Evolutionary conservation across 2,888 invertebrate species (phyloP).

Genomic region (Pollenia labialis): DNA sequence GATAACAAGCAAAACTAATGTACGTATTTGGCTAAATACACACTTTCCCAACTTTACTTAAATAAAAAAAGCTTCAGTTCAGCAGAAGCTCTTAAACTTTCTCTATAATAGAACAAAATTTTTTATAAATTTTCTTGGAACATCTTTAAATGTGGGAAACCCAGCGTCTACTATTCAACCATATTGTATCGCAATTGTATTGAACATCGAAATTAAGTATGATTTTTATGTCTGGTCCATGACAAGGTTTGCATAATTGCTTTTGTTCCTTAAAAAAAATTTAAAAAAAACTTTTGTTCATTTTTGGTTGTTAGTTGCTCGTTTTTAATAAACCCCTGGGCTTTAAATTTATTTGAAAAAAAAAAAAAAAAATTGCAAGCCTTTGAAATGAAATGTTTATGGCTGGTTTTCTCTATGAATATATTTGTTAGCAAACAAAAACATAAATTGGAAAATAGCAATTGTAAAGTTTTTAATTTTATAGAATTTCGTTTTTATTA

Average conservation of each 20-base stretch:
- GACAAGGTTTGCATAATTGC: slow-evolving; percentile 71
- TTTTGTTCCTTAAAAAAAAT: slow-evolving; percentile 35
- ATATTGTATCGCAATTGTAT: slow-evolving; percentile 43
- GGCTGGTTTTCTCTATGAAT: neutral
- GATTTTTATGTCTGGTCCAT: slow-evolving; percentile 67
- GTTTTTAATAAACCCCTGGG: slow-evolving; percentile 62
- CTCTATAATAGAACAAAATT: neutral
- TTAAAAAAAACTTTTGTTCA: neutral
- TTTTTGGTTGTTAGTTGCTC: slow-evolving; percentile 1
- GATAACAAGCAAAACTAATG: slow-evolving; percentile 36
- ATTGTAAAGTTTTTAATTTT: slow-evolving; percentile 44
- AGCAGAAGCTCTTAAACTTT: neutral
- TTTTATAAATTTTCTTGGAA: neutral
- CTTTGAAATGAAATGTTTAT: slow-evolving; percentile 36
- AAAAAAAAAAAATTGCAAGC: slow-evolving; percentile 32
- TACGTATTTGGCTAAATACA: neutral
- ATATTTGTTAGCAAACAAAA: neutral
- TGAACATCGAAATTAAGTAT: slow-evolving; percentile 60
- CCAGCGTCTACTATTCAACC: neutral
- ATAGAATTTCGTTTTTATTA: slow-evolving; percentile 46
- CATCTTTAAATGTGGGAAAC: neutral
- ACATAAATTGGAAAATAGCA: slow-evolving; percentile 15
- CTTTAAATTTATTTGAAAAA: slow-evolving; percentile 37
- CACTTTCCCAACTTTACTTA: neutral
- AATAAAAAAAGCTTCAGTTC: no score